phyloP scores from a whole-genome alignment of 2,888 invertebrate genomes.

The Sinodicranocentrus sp. region DNA sequence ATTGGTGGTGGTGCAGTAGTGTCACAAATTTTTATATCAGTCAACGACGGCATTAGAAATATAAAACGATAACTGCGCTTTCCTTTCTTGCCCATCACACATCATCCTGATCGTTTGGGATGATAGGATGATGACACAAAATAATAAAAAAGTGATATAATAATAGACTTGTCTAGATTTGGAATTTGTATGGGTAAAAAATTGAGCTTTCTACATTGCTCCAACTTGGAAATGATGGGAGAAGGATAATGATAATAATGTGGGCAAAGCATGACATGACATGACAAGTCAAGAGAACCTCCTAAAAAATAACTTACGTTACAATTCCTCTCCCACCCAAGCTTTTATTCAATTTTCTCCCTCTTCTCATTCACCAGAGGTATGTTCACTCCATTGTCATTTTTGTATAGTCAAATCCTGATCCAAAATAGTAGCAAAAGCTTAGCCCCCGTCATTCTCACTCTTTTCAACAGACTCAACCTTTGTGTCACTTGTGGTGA shows the following conservation, averaged over 20 bases:
- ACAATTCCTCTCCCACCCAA: slow-evolving; percentile 1
- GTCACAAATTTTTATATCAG: too few relatives aligned
- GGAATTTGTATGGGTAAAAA: neutral
- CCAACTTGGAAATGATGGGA: neutral
- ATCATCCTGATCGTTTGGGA: slow-evolving; percentile 7
- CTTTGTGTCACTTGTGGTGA: slow-evolving; percentile 9
- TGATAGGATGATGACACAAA: slow-evolving; percentile 20
- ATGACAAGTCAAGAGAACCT: slow-evolving; percentile 51
- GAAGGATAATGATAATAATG: slow-evolving; percentile 44
- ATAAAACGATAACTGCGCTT: slow-evolving; percentile 1
- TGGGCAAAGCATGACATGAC: slow-evolving; percentile 54
- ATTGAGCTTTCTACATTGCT: neutral
- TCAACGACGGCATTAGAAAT: too few relatives aligned
- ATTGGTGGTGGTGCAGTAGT: too few relatives aligned
- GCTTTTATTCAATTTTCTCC: neutral
- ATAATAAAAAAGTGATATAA: slow-evolving; percentile 54
- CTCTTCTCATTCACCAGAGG: neutral
- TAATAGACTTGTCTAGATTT: slow-evolving; percentile 57
- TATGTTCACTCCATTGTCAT: neutral
- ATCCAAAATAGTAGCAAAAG: too few relatives aligned
- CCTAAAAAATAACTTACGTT: neutral
- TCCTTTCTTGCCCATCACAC: slow-evolving; percentile 18
- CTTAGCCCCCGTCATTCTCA: too few relatives aligned
- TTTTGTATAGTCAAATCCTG: too few relatives aligned
- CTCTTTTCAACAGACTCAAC: neutral